Base-by-base conservation (phyloP, 2,888 invertebrate genomes). In the Epirrita christyi region DNA sequence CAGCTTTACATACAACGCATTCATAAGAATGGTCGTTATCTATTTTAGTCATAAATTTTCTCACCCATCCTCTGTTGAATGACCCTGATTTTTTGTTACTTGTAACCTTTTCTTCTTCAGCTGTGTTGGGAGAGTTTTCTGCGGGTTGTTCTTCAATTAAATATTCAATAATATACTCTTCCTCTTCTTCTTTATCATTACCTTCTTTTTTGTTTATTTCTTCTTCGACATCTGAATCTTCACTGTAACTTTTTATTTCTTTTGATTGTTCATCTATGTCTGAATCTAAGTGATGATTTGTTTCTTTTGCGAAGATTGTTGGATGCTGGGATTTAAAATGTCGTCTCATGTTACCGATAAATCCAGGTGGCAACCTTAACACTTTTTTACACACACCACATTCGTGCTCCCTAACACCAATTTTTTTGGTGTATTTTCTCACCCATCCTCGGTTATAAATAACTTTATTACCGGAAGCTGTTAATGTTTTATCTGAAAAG, bases 331-430 rank as follows among this genome's bases (percentile, higher is more conserved):
- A 9, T 13, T 21, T 2, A 15, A 58, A 29, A 27, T 54, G 58
- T 10, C 58, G 53, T 41, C 32, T 54, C 46, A 59, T 54, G 14
- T 54, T 54, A 10, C 21, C 11, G 11, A 27, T 34, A 3, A 9
- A 0, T 8, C 54, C 54, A 8, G 9, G 6, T 6, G 28, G 29
- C 29, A 50, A 42, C 42, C 27, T 50, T 9, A 59, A 29, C 21
- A 14, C 0, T 13, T 21, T 10, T 10, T 27, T 8, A 27, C 56
- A 57, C 37, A 27, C 51, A 57, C 37, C 29, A 27, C 56, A 57
- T 43, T 43, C 42, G 29, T 47, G 32, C 9, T 42, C 6, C 10
- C 27, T 43, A 10, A 6, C 7, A 21, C 32, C 13, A 11, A 51
- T 11, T 43, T 40, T 11, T 13, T n/a, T 27, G 1, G 42, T 32